A percentile compares a stretch with the other conserved stretches of the same genome.
Conservation (phyloP, 2,797 vertebrate species). For the Danionella dracula region DNA sequence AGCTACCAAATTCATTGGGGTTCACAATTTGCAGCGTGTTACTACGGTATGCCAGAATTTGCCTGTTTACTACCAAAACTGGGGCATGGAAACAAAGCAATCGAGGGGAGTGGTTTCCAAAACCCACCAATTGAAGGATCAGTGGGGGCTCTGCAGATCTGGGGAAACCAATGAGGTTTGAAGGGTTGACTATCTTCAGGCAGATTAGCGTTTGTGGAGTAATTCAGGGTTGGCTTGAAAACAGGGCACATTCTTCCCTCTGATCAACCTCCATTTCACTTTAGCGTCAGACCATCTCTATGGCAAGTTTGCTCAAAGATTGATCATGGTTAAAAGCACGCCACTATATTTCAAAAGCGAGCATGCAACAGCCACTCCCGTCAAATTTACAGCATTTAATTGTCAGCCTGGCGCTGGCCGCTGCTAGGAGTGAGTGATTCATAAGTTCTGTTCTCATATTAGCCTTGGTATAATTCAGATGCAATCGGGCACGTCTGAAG, state of each 20-base stretch:
- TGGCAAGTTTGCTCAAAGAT: constrained; percentile 10
- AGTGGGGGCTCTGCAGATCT: constrained; percentile 45
- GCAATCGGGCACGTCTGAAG: constrained; percentile 16
- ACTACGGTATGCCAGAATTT: background rate
- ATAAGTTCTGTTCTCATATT: constrained; percentile 18
- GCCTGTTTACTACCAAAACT: constrained; percentile 32
- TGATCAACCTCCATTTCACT: background rate
- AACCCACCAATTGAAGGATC: constrained; percentile 35
- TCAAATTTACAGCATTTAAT: constrained; percentile 18
- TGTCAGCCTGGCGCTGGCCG: background rate
- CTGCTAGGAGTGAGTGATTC: constrained; percentile 8
- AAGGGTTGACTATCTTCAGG: constrained; percentile 9
- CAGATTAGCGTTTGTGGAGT: constrained; percentile 5
- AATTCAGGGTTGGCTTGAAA: constrained; percentile 4
- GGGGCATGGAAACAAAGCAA: constrained; percentile 39
- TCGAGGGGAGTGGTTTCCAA: constrained; percentile 32
- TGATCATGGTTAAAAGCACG: constrained; percentile 23
- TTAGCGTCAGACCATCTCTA: background rate
- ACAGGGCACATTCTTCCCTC: background rate
- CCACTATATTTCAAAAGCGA: constrained; percentile 1
- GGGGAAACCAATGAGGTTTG: constrained; percentile 40
- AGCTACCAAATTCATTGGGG: background rate
- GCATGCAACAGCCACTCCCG: background rate
- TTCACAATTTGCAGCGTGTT: background rate
- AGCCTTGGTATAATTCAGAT: constrained; percentile 6